Evolutionary conservation across 2,113 vertebrate genomes (phyloP).

Genomic region (Sapayoa aenigma): DNA sequence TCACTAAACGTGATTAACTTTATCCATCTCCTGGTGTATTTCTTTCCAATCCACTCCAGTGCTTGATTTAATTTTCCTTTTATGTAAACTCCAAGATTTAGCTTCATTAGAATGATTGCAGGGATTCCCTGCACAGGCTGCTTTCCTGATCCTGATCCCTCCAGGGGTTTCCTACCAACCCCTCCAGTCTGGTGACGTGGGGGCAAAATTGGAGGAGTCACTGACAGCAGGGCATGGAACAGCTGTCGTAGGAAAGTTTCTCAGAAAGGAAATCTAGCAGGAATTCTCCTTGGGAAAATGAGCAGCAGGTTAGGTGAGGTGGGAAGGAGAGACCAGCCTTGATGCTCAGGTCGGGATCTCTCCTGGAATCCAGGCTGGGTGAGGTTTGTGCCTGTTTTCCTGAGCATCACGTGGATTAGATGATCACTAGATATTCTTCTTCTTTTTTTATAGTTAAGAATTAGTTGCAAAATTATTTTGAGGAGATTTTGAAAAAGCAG

Average conservation of each 20-base stretch:
- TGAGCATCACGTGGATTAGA: neutral
- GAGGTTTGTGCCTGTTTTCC: neutral
- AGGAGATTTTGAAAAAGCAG: fast-evolving
- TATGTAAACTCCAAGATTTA: slow-evolving; percentile 55
- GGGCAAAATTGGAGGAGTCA: neutral
- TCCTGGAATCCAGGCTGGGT: neutral
- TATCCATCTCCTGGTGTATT: slow-evolving; percentile 47
- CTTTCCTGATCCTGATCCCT: slow-evolving; percentile 32
- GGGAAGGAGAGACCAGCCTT: neutral
- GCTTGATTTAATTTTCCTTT: slow-evolving; percentile 70
- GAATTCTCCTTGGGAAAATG: neutral
- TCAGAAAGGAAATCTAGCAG: neutral
- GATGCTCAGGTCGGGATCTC: neutral
- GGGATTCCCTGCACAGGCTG: slow-evolving; percentile 39
- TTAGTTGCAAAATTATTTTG: neutral
- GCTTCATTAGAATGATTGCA: slow-evolving; percentile 52
- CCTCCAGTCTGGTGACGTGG: neutral
- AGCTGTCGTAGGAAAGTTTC: neutral
- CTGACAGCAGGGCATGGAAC: neutral
- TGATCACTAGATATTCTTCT: neutral
- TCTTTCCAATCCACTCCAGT: slow-evolving; percentile 59
- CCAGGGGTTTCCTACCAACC: neutral
- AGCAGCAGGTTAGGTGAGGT: neutral
- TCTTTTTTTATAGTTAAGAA: neutral
- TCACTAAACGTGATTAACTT: slow-evolving; percentile 59